Base-by-base conservation (phyloP, 2,797 vertebrate genomes). In the Macropodus opercularis region DNA sequence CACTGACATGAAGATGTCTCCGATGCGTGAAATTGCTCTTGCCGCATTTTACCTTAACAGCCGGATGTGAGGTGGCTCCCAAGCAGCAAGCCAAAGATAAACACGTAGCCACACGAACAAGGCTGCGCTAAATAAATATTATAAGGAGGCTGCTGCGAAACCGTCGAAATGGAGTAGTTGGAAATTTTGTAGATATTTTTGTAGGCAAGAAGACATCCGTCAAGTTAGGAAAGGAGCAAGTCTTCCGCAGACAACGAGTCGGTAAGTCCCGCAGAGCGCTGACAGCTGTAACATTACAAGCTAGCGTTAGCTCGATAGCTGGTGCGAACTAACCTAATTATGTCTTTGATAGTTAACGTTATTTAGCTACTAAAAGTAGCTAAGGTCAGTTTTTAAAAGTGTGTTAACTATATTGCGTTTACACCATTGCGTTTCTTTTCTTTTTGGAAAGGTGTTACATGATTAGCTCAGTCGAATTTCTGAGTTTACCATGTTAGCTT, bases 51-150 rank as follows among this genome's bases (percentile, higher is more conserved):
- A 76, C 79, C 78, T 6, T 29, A 47, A 4, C 1, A 62, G 74
- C 90, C 94, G 96, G 96, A 98, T 93, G 89, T 98, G 96, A 97
- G 90, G 94, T 97, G 95, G 95, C 94, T 77, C 44, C 73, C 52
- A 24, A 62, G 54, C 80, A 90, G 69, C 90, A 86, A 92, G 90
- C 90, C 90, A 85, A 87, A 90, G 89, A 94, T 92, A 93, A 93
- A 94, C 91, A 93, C 93, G 91, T 93, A 91, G 77, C 65, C 81
- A 47, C 80, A 65, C 65, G 31, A 40, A 26, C 31, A 70, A 68
- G 72, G 81, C 51, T 50, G 59, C 80, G 38, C 69, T 58, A 58
- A 58, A 23, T 48, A 69, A 1, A 43, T 59, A 38, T 47, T 43
- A 23, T 2, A 22, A 39, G 29, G 63, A 32, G 58, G 31, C 27